Base-by-base conservation (phyloP, 92 coral and sea anemone genomes). In the Metridium senile region DNA sequence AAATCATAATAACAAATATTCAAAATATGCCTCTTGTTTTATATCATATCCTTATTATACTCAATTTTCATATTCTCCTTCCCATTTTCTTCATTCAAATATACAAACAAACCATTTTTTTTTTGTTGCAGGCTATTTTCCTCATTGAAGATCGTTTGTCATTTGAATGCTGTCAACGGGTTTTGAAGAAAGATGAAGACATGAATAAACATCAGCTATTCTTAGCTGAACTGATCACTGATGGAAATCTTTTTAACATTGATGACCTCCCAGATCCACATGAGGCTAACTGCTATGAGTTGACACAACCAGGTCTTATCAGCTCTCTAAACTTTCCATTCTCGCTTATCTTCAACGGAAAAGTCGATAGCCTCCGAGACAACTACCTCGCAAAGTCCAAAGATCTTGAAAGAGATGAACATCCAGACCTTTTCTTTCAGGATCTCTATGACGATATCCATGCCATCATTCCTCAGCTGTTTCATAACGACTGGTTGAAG, bases 261-360 rank as follows among this genome's bases (percentile, higher is more conserved):
- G 87, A 75, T 52, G 66, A 76, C 17, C 57, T 82, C 25, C 82
- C 87, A 2, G 82, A 75, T 58, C 74, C 87, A 21, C 87, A 64
- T 32, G 87, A 80, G 25, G 59, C 68, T 0, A 62, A 76, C 75
- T 82, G 76, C 46, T 82, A 82, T 59, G 74, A 68, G 0, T 28
- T 82, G 33, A 39, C 29, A 25, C 61, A 76, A 29, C 75, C 83
- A 70, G 74, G 45, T 0, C 43, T 63, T 26, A 61, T 58, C 26
- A 18, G 69, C 52, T 74, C 78, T 1, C 84, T 92, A 39, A 70
- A 69, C 54, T 86, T 82, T 28, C 99, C 99, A 10, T 93, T 77
- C 71, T 83, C 92, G 25, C 81, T 87, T 20, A 73, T 95, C 29
- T 80, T 92, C 62, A 79, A 65, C 59, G 79, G 72, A 75, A 95